Evolutionary conservation across 2,113 vertebrate species (phyloP), one percentile per base, ranked within the genome.

Genomic region (Colossoma macropomum): DNA sequence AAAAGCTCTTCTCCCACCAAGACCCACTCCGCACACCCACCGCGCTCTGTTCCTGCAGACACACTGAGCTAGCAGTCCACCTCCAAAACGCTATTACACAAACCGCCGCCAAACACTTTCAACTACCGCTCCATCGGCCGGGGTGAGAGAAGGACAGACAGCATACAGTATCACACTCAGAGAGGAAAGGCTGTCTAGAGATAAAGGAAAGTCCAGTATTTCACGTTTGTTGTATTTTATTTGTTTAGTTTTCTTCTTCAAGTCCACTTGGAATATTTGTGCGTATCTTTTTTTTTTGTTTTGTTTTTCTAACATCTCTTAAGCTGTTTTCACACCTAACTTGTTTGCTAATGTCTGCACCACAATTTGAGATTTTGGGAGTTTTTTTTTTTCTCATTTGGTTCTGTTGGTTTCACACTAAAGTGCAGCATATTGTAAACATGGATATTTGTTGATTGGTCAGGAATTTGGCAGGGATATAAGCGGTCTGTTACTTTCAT

Each of bases 1-100:
- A 90, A 75, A 68, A 0, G 86, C 69, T 34, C 84, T 73, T 84
- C 75, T 82, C 45, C 69, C 60, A 76, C 23, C 11, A 75, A 88
- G 74, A 38, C 59, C 62, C 84, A 76, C 80, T 86, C 88, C 88
- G 38, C 50, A 13, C 45, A 69, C 79, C 81, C 50, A 71, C 66
- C 17, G 52, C 81, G 62, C 86, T 84, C 71, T 81, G 62, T 15
- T 79, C 54, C 82, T 87, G 77, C 70, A 50, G 38, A 77, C 85
- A 87, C 38, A 3, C 82, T 74, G 74, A 75, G 76, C 76, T 80
- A 74, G 79, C 88, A 78, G 82, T 78, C 62, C 48, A 30, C 71
- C 23, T 23, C 21, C 30, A 69, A 75, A 34, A 13, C 62, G 70
- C 59, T 59, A 13, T 59, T 59, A 68, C 68, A 30, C 41, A 69